These are phyloP conservation scores for Lota lota DNA, from an alignment of 2,113 vertebrate genomes.

Conservation along the genomic window DNA sequence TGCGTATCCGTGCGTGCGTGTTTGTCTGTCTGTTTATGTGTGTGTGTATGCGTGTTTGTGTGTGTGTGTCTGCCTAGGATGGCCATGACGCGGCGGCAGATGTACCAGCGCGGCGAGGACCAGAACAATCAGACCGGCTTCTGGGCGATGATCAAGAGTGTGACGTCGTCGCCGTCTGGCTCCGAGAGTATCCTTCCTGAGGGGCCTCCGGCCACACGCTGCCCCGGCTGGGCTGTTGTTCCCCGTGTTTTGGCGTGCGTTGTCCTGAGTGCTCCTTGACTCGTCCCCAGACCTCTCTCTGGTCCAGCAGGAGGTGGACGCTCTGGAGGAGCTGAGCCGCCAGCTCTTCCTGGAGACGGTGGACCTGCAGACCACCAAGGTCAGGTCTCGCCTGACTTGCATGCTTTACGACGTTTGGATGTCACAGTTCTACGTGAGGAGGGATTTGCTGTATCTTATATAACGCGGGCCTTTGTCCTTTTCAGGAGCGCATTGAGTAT, in stretches of 20 bases:
- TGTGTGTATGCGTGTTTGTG: no score
- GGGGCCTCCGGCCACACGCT: no score
- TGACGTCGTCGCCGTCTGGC: constrained; percentile 85
- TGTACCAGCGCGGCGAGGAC: constrained; percentile 95
- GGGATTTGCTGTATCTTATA: constrained; percentile 1
- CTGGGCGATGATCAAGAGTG: constrained; percentile 99
- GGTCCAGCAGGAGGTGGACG: constrained; percentile 97
- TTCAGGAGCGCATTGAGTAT: constrained; percentile 95
- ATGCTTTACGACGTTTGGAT: not conserved
- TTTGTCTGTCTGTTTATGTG: no score
- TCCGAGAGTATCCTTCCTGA: constrained; percentile 92
- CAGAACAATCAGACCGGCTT: constrained; percentile 91
- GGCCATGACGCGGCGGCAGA: constrained; percentile 91
- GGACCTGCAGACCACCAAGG: constrained; percentile 95
- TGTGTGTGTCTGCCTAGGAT: constrained; percentile 72
- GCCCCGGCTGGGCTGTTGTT: not conserved
- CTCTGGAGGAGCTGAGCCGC: constrained; percentile 92
- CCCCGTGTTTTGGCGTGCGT: not conserved
- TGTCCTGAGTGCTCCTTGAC: constrained; percentile 46
- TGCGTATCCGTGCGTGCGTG: no score
- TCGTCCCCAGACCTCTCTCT: constrained; percentile 83
- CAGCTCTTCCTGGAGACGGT: constrained; percentile 98
- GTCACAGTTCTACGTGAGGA: not conserved
- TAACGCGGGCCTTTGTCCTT: constrained; percentile 19
- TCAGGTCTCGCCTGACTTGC: constrained; percentile 43